These are phyloP conservation scores for Hippocampus guttulatus DNA, from an alignment of 2,113 vertebrate genomes.

Conservation along the genomic window DNA sequence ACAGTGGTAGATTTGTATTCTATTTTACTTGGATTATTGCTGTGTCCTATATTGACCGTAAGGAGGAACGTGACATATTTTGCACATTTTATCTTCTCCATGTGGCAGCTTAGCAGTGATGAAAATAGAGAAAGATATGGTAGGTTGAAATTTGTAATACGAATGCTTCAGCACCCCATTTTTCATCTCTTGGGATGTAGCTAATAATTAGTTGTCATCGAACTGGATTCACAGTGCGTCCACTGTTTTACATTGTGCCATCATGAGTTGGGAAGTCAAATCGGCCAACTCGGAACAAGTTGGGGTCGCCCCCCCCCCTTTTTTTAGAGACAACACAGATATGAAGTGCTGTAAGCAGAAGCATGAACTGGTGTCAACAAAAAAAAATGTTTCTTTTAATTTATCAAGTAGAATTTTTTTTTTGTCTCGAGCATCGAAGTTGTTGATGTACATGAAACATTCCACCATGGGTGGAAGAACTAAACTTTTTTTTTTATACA, in stretches of 20 bases:
- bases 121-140: conserved; percentile 15
- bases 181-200: conserved; percentile 1
- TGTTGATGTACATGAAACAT: conserved; percentile 42
- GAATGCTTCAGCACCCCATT: conserved; percentile 29
- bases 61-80: conserved; percentile 80
- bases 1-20: conserved; percentile 58
- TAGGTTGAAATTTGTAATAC: conserved; percentile 21
- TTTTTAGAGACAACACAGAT: conserved; percentile 12
- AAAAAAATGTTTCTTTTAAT: conserved; percentile 34
- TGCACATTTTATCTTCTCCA: conserved; percentile 89
- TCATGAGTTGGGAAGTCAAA: not conserved
- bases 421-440: conserved; percentile 33
- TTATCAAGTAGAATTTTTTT: conserved; percentile 41
- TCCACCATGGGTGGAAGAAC: conserved; percentile 56
- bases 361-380: conserved; percentile 27
- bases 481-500: conserved; percentile 50
- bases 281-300: not conserved
- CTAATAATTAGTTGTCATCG: not conserved
- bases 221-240: not conserved
- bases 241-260: not conserved
- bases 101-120: conserved; percentile 85
- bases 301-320: not conserved
- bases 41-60: conserved; percentile 48
- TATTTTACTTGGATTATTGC: conserved; percentile 41
- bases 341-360: not conserved